Base-by-base conservation (phyloP, 2,888 invertebrate genomes). In the Rhamnusium bicolor region DNA sequence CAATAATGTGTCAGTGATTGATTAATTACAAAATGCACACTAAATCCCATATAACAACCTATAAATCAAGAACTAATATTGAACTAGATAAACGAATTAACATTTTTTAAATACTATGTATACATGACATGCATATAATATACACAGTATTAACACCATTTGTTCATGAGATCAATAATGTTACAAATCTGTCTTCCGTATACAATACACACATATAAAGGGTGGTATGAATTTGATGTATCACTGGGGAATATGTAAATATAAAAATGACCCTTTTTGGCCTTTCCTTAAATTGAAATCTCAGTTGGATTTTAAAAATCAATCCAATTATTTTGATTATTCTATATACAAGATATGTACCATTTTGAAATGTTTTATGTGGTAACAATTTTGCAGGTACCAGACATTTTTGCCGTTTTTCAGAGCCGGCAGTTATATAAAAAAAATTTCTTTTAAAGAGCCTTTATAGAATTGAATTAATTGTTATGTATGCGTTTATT, bases 1-100 rank as follows among this genome's bases (percentile, higher is more conserved):
- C n/a, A n/a, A n/a, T n/a, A n/a, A n/a, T n/a, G n/a, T n/a, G n/a
- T n/a, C 32, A 19, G 29, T 32, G 58, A 32, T 19, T 8, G 16
- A 56, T 56, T 56, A 56, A 27, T 14, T 14, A 14, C 54, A 56
- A 27, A n/a, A 32, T 32, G 16, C 2, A 8, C 58, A 58, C 24
- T 32, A 32, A 18, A 58, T 10, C 32, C 16, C 10, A 12, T 58
- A 32, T 10, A 58, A 10, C 19, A 58, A 32, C 58, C 12, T 24
- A 32, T 58, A 58, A 58, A 58, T 58, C 58, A 58, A 58, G 18
- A 32, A 29, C 18, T 32, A 58, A 32, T 12, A 58, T 32, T 58
- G 58, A n/a, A 12, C 56, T 58, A 58, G 8, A 29, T 18, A n/a
- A 29, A 58, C 5, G 58, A 18, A 58, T 58, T 58, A 58, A 58